phyloP scores from a whole-genome alignment of 2,797 vertebrate species.

The Eulemur coronatus region DNA sequence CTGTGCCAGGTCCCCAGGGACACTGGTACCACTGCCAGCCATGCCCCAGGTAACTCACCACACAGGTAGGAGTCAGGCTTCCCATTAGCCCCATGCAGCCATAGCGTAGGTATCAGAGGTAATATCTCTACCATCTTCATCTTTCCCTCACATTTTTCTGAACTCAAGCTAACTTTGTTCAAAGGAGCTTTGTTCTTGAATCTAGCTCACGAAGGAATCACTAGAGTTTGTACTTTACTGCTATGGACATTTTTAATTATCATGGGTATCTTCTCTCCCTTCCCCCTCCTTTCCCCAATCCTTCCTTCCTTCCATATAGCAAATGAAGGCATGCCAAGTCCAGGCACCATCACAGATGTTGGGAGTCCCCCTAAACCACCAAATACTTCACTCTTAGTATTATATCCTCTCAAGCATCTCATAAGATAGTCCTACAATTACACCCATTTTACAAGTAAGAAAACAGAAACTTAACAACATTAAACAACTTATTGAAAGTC shows the following conservation, averaged over 20 bases:
- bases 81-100: neutral
- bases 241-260: neutral
- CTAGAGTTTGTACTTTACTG: neutral
- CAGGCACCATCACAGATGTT: neutral
- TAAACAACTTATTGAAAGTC: neutral
- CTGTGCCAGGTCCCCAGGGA: neutral
- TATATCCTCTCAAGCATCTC: neutral
- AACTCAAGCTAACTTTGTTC: neutral
- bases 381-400: neutral
- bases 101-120: neutral
- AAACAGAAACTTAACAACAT: constrained; percentile 20
- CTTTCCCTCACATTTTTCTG: neutral
- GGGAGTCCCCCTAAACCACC: neutral
- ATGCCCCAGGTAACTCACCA: neutral
- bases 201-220: neutral
- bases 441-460: neutral
- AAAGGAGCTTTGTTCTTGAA: neutral
- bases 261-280: neutral
- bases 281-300: neutral
- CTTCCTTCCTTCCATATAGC: neutral
- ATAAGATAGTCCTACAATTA: neutral
- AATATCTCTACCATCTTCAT: neutral
- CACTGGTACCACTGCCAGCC: no score
- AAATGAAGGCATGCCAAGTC: neutral
- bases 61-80: neutral